Base-by-base conservation (phyloP, 2,888 invertebrate species). In the Tenthredo amoena region DNA sequence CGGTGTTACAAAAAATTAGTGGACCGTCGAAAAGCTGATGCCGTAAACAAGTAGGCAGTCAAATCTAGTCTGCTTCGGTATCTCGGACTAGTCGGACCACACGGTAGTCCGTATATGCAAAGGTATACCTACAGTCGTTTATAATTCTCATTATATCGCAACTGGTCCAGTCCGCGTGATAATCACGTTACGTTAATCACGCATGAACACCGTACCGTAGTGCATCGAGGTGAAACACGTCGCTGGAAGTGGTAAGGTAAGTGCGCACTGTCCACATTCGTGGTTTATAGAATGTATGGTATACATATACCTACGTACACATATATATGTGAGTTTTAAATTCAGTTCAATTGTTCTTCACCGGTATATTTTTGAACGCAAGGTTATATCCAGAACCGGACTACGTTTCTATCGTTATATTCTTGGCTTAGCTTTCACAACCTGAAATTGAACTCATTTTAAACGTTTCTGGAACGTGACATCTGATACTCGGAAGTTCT, bases 121-220 rank as follows among this genome's bases (percentile, higher is more conserved):
- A 47, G 47, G 47, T 47, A 47, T 62, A 15, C 21, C 15, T 62
- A 34, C 81, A n/a, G 37, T 81, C 40, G 62, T 83, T 68, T 65
- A 50, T 43, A 68, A 62, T 83, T 83, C 47, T 68, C 50, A 68
- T 83, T 83, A 68, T 47, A 68, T 81, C 81, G 12, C 5, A 81
- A 81, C 81, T 37, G 62, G 62, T 81, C 62, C 62, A 58, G 40
- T 58, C 81, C 62, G 31, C 37, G 62, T 81, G 62, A 62, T 81
- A 81, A 81, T 71, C 71, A 55, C 83, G 65, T 47, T 71, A 68
- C 68, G 83, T 83, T 83, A 68, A 71, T 83, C 83, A 83, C 55
- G 68, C 58, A 62, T 68, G 18, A 68, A 83, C n/a, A 68, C 47
- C 15, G 37, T 18, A 43, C 74, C 21, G 0, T 55, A 18, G n/a